These are phyloP conservation scores for Umimayanthus chanpuru DNA, from an alignment of 92 coral and sea anemone species.

Conservation along the genomic window DNA sequence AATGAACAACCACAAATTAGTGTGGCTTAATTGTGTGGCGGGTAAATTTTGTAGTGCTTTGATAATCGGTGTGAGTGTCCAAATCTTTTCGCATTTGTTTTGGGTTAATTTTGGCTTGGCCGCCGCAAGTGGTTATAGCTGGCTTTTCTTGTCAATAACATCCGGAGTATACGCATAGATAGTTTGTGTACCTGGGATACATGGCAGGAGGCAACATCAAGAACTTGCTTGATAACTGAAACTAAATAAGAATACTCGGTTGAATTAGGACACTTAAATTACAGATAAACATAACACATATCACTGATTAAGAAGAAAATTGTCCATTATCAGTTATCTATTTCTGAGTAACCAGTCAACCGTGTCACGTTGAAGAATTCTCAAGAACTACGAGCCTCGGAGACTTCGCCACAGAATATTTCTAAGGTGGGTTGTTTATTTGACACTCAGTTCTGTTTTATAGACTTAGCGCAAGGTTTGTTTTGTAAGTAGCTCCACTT, in stretches of 20 bases:
- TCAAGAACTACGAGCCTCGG: not conserved
- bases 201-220: not conserved
- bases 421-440: too few relatives aligned
- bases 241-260: too few relatives aligned
- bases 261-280: too few relatives aligned
- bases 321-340: too few relatives aligned
- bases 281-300: too few relatives aligned
- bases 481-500: not conserved
- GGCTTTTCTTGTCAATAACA: not conserved
- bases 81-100: not conserved
- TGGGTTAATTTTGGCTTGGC: not conserved
- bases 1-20: slow-evolving; percentile 15
- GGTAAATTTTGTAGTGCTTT: not conserved
- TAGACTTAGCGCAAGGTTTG: not conserved
- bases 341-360: too few relatives aligned
- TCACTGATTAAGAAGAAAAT: too few relatives aligned
- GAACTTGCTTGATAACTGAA: too few relatives aligned
- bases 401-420: too few relatives aligned
- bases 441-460: too few relatives aligned
- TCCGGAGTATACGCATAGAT: not conserved
- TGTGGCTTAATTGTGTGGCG: not conserved
- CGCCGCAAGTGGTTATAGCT: not conserved
- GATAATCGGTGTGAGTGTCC: not conserved
- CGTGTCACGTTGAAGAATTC: not conserved
- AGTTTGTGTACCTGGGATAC: not conserved